Conservation (phyloP, 2,888 invertebrate species). For the Megaustenia siamemsis region DNA sequence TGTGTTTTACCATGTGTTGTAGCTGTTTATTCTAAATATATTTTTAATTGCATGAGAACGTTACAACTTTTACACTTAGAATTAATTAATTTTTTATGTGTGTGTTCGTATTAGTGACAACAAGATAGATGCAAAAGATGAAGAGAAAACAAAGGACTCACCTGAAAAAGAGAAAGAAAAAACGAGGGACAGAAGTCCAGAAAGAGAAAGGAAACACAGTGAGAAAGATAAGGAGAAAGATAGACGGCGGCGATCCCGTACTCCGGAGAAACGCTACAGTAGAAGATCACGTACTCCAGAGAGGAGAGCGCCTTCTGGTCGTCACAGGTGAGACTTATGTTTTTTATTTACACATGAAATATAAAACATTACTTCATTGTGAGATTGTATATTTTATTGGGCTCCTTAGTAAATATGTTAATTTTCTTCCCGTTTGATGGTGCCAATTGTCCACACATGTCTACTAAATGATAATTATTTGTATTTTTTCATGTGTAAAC, state of each 20-base stretch:
- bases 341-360: no score
- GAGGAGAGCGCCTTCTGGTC: constrained; percentile 18
- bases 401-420: no score
- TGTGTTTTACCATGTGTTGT: no score
- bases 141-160: constrained; percentile 10
- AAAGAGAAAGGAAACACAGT: constrained; percentile 55
- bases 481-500: no score
- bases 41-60: no score
- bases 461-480: no score
- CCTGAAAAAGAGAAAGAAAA: constrained; percentile 36
- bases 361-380: no score
- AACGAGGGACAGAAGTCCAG: constrained; percentile 45
- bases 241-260: constrained; percentile 58
- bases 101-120: neutral
- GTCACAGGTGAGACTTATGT: constrained; percentile 31
- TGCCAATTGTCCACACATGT: no score
- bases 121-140: constrained; percentile 42
- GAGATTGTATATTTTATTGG: no score
- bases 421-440: no score
- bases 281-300: constrained; percentile 60
- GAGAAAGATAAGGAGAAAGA: constrained; percentile 56
- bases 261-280: constrained; percentile 60
- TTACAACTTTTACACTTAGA: neutral
- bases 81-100: neutral
- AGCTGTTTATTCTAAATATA: no score